phyloP scores from a whole-genome alignment of 2,888 invertebrate genomes.

The Strigamia maritima region DNA sequence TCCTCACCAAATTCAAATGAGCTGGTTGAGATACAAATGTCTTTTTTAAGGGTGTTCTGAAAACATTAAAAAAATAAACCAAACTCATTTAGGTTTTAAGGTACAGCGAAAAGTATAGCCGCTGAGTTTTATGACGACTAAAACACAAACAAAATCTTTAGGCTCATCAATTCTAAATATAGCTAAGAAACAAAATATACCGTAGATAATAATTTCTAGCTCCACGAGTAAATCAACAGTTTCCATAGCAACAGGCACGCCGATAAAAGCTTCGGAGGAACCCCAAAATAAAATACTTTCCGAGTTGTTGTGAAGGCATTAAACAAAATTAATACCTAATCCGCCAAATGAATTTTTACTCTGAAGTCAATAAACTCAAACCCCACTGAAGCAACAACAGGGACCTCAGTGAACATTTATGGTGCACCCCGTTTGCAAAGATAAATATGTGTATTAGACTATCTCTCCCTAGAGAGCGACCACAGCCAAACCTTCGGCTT shows the following conservation, averaged over 20 bases:
- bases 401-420: neutral
- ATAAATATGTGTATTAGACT: conserved; percentile 4
- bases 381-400: neutral
- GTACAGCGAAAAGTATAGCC: no score
- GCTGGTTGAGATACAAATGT: no score
- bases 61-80: no score
- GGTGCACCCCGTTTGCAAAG: neutral
- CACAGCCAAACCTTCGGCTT: neutral
- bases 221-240: neutral
- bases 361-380: neutral
- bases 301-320: neutral
- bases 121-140: no score
- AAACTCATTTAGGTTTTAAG: no score
- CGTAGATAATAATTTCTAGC: no score
- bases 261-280: neutral
- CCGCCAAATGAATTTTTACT: neutral
- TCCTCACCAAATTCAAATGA: no score
- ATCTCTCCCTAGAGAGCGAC: conserved; percentile 4
- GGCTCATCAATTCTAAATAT: no score
- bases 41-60: no score
- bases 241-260: neutral
- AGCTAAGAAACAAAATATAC: no score
- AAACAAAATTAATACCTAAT: neutral
- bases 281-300: no score
- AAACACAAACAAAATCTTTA: no score